Evolutionary conservation across 1,140 invertebrate genomes (phyloP).

Genomic region (Zaprionus tsacasi): DNA sequence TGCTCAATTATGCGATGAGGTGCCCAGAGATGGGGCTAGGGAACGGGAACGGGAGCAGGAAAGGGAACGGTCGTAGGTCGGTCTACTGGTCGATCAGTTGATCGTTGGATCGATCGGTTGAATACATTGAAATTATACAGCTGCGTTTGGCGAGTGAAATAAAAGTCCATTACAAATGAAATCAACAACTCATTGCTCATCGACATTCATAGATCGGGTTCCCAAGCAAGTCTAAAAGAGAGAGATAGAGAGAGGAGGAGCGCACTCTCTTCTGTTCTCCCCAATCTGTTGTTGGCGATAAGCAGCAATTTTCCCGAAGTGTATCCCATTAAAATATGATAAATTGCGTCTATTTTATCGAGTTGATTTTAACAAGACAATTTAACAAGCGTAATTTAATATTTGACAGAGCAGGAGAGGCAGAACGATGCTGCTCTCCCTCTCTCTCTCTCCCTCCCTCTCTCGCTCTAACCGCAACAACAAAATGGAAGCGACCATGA

Average conservation of each 20-base stretch:
- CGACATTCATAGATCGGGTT: constrained; percentile 55
- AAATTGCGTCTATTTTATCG: constrained; percentile 83
- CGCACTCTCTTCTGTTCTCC: constrained; percentile 5
- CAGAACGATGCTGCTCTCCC: not conserved
- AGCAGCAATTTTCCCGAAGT: constrained; percentile 73
- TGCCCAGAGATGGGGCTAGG: constrained; percentile 31
- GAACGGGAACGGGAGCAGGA: not conserved
- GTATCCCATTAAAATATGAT: constrained; percentile 83
- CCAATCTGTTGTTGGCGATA: constrained; percentile 56
- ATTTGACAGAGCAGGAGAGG: constrained; percentile 71
- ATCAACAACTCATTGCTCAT: constrained; percentile 83
- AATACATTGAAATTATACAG: constrained; percentile 60
- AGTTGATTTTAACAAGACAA: constrained; percentile 84
- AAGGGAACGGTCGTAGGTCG: constrained; percentile 10
- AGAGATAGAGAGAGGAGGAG: not conserved
- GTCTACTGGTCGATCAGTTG: not conserved
- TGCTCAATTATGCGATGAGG: constrained; percentile 72
- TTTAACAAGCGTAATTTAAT: constrained; percentile 84
- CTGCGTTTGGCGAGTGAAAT: constrained; percentile 76
- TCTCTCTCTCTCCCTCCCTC: constrained; percentile 6
- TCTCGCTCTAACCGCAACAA: constrained; percentile 57
- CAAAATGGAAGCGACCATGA: constrained; percentile 80
- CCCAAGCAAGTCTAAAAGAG: constrained; percentile 43
- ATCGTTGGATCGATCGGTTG: not conserved
- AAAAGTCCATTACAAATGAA: constrained; percentile 82